Percentiles rank a stretch among this genome's conserved stretches.
Evolutionary conservation across 2,113 vertebrate genomes (phyloP).

Genomic region (Poeciliopsis occidentalis): DNA sequence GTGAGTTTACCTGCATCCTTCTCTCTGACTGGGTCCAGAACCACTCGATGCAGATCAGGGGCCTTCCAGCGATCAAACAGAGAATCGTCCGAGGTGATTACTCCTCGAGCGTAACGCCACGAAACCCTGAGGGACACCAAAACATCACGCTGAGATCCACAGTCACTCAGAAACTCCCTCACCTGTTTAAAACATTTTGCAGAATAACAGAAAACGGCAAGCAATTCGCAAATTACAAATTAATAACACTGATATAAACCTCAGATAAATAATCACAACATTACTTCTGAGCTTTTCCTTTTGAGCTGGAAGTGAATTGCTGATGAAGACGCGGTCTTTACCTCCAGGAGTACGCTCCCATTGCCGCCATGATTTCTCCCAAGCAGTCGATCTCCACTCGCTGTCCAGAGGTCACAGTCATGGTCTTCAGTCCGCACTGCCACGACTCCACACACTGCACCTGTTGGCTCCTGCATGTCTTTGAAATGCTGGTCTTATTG

Average conservation of each 20-base stretch:
- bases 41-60: conserved; percentile 54
- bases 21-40: conserved; percentile 76
- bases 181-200: not conserved
- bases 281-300: no score
- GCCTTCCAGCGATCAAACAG: conserved; percentile 74
- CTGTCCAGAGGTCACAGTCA: conserved; percentile 67
- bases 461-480: conserved; percentile 44
- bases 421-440: conserved; percentile 84
- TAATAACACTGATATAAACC: no score
- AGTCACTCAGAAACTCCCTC: not conserved
- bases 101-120: conserved; percentile 83
- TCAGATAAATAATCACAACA: no score
- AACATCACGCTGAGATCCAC: not conserved
- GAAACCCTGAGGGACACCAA: conserved; percentile 56
- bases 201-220: not conserved
- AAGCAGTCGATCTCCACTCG: conserved; percentile 82
- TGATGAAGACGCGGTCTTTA: conserved; percentile 17
- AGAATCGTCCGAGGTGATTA: conserved; percentile 82
- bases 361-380: conserved; percentile 43
- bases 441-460: conserved; percentile 78
- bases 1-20: conserved; percentile 82
- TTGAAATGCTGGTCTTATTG: conserved; percentile 9
- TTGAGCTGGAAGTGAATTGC: no score
- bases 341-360: conserved; percentile 73
- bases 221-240: no score